These are phyloP conservation scores for Pseudomyrmex dendroicus DNA, from an alignment of 1,140 invertebrate species.

Conservation along the genomic window DNA sequence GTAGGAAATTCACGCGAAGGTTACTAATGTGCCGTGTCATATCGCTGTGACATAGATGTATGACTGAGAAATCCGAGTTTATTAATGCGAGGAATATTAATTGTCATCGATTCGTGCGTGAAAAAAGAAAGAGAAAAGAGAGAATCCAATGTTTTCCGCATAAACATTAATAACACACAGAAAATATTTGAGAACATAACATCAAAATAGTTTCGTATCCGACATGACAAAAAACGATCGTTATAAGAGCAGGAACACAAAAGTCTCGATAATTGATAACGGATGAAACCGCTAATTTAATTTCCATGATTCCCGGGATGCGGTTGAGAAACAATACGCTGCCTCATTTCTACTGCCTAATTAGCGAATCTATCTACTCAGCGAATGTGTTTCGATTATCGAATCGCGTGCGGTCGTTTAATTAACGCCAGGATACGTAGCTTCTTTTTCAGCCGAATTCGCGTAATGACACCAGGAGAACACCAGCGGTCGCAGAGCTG, in stretches of 20 bases:
- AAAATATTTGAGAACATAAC: slow-evolving; percentile 3
- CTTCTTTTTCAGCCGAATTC: slow-evolving; percentile 18
- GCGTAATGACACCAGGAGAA: background rate
- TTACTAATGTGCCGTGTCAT: slow-evolving; percentile 19
- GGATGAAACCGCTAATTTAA: slow-evolving; percentile 7
- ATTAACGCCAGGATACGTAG: slow-evolving; percentile 27
- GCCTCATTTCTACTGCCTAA: slow-evolving; percentile 22
- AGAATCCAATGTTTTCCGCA: too few relatives aligned
- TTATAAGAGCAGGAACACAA: background rate
- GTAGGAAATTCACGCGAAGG: slow-evolving; percentile 24
- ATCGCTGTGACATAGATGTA: slow-evolving; percentile 3
- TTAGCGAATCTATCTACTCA: slow-evolving; percentile 1
- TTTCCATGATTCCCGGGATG: slow-evolving; percentile 5
- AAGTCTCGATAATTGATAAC: slow-evolving; percentile 9
- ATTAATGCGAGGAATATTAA: slow-evolving; percentile 34
- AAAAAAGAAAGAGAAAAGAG: background rate
- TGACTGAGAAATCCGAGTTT: slow-evolving; percentile 9
- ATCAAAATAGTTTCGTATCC: background rate
- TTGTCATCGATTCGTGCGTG: background rate
- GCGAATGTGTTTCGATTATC: slow-evolving; percentile 21
- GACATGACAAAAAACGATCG: background rate
- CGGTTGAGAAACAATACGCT: slow-evolving; percentile 8
- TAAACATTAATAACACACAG: background rate
- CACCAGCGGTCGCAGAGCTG: slow-evolving; percentile 1
- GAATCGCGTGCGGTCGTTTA: slow-evolving; percentile 17